Conservation (phyloP, 2,888 invertebrate species). For the Cordylochernes scorpioides region DNA sequence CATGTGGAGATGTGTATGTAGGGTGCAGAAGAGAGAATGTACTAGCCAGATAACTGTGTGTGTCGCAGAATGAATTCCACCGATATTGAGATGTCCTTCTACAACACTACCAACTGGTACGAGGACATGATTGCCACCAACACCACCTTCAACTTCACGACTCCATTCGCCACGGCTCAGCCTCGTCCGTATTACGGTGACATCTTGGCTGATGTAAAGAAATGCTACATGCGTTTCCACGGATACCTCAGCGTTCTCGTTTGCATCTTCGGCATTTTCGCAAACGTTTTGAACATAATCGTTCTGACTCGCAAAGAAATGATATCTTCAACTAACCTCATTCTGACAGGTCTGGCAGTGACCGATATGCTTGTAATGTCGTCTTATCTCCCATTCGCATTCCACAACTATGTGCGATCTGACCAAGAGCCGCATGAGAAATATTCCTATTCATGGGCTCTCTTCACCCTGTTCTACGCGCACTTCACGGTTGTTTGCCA, state of each 20-base stretch:
- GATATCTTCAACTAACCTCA: slow-evolving; percentile 64
- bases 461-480: slow-evolving; percentile 66
- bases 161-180: too few species aligned
- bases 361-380: slow-evolving; percentile 70
- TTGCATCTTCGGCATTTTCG: slow-evolving; percentile 63
- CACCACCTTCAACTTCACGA: too few species aligned
- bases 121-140: too few species aligned
- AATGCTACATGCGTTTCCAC: slow-evolving; percentile 42
- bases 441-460: slow-evolving; percentile 44
- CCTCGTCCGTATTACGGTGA: slow-evolving; percentile 10
- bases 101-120: too few species aligned
- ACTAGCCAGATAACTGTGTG: too few species aligned
- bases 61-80: too few species aligned
- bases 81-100: too few species aligned
- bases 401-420: slow-evolving; percentile 38
- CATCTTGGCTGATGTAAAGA: slow-evolving; percentile 27
- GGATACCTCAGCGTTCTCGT: slow-evolving; percentile 61
- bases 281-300: slow-evolving; percentile 69
- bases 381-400: slow-evolving; percentile 67
- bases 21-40: too few species aligned
- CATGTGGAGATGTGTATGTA: too few species aligned
- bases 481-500: slow-evolving; percentile 62
- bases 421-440: slow-evolving; percentile 8
- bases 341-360: slow-evolving; percentile 54
- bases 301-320: slow-evolving; percentile 68